Base-by-base conservation (phyloP, 2,113 vertebrate species). In the Microtus richardsoni region DNA sequence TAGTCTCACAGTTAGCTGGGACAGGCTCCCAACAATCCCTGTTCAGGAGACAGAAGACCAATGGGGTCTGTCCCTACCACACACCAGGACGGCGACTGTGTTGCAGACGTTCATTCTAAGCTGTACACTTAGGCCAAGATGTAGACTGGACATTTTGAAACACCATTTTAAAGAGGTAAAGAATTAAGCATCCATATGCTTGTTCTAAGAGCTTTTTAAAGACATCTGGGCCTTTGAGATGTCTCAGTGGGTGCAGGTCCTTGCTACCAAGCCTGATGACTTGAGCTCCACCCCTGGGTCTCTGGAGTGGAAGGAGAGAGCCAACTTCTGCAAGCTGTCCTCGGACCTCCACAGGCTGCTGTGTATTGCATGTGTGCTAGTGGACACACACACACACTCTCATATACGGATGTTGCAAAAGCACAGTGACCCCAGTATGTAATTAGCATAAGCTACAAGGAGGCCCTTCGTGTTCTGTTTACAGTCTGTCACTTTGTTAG, bases 101-200 rank as follows among this genome's bases (percentile, higher is more conserved):
- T 26, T 36, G 58, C 24, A n/a, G 4, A 64, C 33, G 66, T 66
- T 58, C 78, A 86, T 87, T 49, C 70, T 84, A 75, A 80, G 70
- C 73, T 62, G 14, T n/a, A 83, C 44, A 86, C 86, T 80, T 91
- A 88, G 80, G 60, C 10, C 36, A 77, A 94, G 24, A 12, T 28
- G 60, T 64, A 24, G 70, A 86, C 88, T 74, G 10, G 2, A 26
- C 60, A 2, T 41, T 88, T 60, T 60, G 39, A 93, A 93, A 82
- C 74, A n/a, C 30, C 28, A 41, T 89, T 95, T 94, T 89, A 71
- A 89, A 89, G 36, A 83, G 70, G 17, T 33, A 83, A 87, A 95
- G 66, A 84, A 64, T 39, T 68, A 86, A 26, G 22, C 8, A 75
- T 22, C 47, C 33, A 83, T 49, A 83, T 49, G 68, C 30, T 24